Conservation (phyloP, 1,140 invertebrate species). For the Carposina sasakii region DNA sequence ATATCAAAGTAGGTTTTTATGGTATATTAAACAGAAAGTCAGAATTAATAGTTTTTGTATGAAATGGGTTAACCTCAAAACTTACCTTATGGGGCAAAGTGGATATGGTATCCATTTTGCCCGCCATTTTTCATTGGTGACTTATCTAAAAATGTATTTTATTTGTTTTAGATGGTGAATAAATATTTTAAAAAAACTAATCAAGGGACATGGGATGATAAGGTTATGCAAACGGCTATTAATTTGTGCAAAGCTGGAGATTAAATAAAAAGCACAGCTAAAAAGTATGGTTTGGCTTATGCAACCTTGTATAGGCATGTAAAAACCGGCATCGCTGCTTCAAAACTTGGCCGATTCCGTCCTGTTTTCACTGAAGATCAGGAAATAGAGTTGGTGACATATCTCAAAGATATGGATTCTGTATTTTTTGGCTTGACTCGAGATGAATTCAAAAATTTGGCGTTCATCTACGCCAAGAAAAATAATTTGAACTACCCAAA, state of each 20-base stretch:
- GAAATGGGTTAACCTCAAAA: slow-evolving; percentile 24
- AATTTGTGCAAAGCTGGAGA: slow-evolving; percentile 33
- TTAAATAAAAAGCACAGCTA: slow-evolving; percentile 35
- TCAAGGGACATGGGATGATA: slow-evolving; percentile 24
- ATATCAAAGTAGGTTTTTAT: slow-evolving; percentile 29
- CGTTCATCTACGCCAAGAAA: slow-evolving; percentile 14
- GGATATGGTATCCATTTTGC: slow-evolving; percentile 25
- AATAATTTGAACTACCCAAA: slow-evolving; percentile 6
- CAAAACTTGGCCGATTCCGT: slow-evolving; percentile 28
- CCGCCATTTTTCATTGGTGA: slow-evolving; percentile 20
- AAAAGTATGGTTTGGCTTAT: slow-evolving; percentile 36
- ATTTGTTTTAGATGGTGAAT: slow-evolving; percentile 28
- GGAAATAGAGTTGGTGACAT: no score
- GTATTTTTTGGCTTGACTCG: no score
- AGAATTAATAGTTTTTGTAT: slow-evolving; percentile 27
- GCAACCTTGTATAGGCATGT: slow-evolving; percentile 32
- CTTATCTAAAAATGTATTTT: slow-evolving; percentile 22
- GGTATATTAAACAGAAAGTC: slow-evolving; percentile 22
- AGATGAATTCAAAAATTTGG: no score
- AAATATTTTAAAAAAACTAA: slow-evolving; percentile 27
- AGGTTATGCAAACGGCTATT: slow-evolving; percentile 29
- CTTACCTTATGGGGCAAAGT: slow-evolving; percentile 20
- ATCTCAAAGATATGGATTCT: no score
- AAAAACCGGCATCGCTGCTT: slow-evolving; percentile 29
- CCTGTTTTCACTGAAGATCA: no score